Conservation (phyloP, 1,140 invertebrate species). For the Scaptomyza montana region DNA sequence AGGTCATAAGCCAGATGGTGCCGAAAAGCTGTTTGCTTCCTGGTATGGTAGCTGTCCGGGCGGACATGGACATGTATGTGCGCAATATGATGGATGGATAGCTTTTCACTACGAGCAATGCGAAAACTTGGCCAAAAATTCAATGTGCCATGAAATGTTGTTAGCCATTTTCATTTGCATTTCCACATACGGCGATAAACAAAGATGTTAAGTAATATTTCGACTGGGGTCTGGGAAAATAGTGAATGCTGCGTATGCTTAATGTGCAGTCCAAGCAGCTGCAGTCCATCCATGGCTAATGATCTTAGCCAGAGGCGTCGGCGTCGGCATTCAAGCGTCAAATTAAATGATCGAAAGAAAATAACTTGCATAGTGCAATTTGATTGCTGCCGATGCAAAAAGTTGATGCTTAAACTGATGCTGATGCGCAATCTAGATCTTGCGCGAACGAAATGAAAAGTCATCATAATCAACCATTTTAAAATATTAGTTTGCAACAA, state of each 20-base stretch:
- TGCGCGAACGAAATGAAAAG: conserved; percentile 59
- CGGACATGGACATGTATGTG: conserved; percentile 8
- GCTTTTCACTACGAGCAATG: conserved; percentile 11
- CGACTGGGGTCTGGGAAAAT: neutral
- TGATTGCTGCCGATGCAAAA: neutral
- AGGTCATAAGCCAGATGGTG: conserved; percentile 20
- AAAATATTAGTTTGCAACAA: conserved; percentile 68
- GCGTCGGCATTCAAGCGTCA: conserved; percentile 50
- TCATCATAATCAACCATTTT: conserved; percentile 70
- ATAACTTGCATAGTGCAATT: conserved; percentile 55
- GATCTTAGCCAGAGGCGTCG: conserved; percentile 30
- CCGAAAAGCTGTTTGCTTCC: conserved; percentile 32
- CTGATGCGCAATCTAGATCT: conserved; percentile 59
- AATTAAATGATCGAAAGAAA: conserved; percentile 50
- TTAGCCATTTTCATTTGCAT: conserved; percentile 28
- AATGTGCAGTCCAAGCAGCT: conserved; percentile 40
- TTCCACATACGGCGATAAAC: neutral
- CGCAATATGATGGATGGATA: conserved; percentile 44
- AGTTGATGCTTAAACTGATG: conserved; percentile 27
- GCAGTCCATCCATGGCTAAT: conserved; percentile 30
- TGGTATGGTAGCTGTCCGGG: conserved; percentile 20
- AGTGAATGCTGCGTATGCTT: conserved; percentile 43
- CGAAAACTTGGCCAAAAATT: conserved; percentile 34
- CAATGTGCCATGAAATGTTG: conserved; percentile 51
- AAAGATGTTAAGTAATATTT: conserved; percentile 36